phyloP scores from a whole-genome alignment of 2,113 vertebrate species.

The Sisor rabdophorus region DNA sequence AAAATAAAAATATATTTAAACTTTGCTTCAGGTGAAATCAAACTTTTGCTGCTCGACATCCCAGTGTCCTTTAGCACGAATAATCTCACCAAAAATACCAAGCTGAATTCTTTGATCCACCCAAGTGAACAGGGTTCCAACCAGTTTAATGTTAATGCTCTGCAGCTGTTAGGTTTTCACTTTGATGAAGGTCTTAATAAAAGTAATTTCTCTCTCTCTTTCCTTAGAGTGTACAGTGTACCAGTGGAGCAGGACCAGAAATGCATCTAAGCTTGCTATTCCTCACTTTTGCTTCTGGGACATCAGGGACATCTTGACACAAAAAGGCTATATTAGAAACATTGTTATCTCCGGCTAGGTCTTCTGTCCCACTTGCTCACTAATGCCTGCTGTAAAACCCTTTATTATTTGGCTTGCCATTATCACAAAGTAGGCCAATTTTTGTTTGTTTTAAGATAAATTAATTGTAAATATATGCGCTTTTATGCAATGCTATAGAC shows the following conservation, averaged over 20 bases:
- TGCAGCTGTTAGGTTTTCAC: neutral
- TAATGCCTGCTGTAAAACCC: slow-evolving; percentile 1
- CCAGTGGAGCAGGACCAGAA: slow-evolving; percentile 70
- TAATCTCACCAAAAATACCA: neutral
- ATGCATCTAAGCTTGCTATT: slow-evolving; percentile 57
- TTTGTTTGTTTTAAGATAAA: neutral
- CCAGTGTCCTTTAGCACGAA: neutral
- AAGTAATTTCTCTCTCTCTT: neutral
- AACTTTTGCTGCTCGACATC: neutral
- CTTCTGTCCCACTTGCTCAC: slow-evolving; percentile 9
- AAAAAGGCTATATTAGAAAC: neutral
- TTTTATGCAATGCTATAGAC: neutral
- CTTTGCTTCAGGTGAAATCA: neutral
- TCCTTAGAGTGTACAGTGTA: slow-evolving; percentile 65
- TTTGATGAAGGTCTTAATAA: neutral
- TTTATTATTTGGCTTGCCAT: neutral
- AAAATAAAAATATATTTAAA: too few relatives aligned
- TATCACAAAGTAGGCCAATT: neutral
- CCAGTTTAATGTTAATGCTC: neutral
- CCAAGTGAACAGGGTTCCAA: slow-evolving; percentile 32
- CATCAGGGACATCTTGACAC: slow-evolving; percentile 28
- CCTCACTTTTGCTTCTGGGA: slow-evolving; percentile 27
- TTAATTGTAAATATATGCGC: neutral
- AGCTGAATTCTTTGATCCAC: neutral
- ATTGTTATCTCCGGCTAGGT: neutral